Evolutionary conservation across 2,888 invertebrate genomes (phyloP).

Genomic region (Sarcophaga subvicina): DNA sequence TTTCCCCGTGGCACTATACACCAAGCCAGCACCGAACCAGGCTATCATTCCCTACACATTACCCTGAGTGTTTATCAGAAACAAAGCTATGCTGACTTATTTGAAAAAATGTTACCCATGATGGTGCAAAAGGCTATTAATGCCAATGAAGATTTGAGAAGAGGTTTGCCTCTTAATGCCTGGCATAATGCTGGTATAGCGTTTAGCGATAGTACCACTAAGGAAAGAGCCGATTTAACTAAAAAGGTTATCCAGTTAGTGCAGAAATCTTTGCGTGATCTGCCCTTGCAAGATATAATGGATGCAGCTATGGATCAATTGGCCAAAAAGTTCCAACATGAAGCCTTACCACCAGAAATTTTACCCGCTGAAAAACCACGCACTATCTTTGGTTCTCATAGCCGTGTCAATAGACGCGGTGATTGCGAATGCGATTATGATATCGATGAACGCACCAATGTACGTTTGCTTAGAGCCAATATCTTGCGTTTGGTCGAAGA

Average conservation of each 20-base stretch:
- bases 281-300: conserved; percentile 86
- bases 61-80: conserved; percentile 96
- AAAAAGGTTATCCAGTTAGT: conserved; percentile 71
- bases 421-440: conserved; percentile 75
- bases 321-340: conserved; percentile 91
- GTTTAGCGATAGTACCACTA: conserved; percentile 83
- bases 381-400: conserved; percentile 89
- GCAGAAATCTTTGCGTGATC: conserved; percentile 67
- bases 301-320: conserved; percentile 93
- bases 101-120: conserved; percentile 90
- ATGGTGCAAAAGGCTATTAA: conserved; percentile 89
- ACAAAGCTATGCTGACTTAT: conserved; percentile 94
- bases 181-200: conserved; percentile 89
- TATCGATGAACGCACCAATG: conserved; percentile 83
- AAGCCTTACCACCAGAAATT: conserved; percentile 93
- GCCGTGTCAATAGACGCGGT: conserved; percentile 85
- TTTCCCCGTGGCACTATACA: conserved; percentile 95
- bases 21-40: conserved; percentile 90
- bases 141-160: conserved; percentile 87
- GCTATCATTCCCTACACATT: conserved; percentile 95
- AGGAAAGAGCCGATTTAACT: conserved; percentile 83
- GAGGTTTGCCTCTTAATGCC: conserved; percentile 91
- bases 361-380: conserved; percentile 86
- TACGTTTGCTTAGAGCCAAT: conserved; percentile 84
- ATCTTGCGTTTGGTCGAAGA: conserved; percentile 86